phyloP scores from a whole-genome alignment of 2,888 invertebrate genomes.

The Helicoverpa assulta region DNA sequence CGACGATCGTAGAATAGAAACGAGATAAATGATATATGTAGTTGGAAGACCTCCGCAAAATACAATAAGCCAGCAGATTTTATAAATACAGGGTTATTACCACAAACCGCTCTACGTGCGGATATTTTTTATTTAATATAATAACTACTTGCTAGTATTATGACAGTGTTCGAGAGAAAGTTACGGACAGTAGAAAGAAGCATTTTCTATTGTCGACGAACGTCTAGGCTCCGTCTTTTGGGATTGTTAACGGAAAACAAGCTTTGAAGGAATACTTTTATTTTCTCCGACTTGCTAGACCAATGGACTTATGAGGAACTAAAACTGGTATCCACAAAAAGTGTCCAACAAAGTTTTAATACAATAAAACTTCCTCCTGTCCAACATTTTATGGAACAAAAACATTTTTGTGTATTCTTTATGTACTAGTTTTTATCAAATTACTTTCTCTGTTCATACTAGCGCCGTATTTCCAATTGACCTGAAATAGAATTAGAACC shows the following conservation, averaged over 20 bases:
- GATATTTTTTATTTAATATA: slow-evolving; percentile 40
- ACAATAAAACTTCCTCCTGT: background rate
- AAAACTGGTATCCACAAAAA: background rate
- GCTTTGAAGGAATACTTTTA: background rate
- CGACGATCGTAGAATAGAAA: slow-evolving; percentile 23
- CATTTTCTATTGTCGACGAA: slow-evolving; percentile 25
- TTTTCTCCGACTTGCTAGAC: background rate
- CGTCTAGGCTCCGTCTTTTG: slow-evolving; percentile 22
- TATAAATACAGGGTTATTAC: slow-evolving; percentile 51
- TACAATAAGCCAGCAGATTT: slow-evolving; percentile 38
- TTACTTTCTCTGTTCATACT: slow-evolving; percentile 14
- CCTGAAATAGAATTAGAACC: slow-evolving; percentile 56
- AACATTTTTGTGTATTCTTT: background rate
- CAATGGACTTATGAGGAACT: background rate
- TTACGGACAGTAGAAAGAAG: slow-evolving; percentile 12
- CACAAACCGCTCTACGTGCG: slow-evolving; percentile 54
- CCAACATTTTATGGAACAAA: slow-evolving; percentile 10
- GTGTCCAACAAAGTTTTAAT: background rate
- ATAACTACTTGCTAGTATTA: slow-evolving; percentile 25
- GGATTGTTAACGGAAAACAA: background rate
- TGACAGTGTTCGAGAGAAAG: slow-evolving; percentile 47
- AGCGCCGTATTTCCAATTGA: slow-evolving; percentile 53
- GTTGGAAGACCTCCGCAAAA: slow-evolving; percentile 41
- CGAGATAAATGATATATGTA: slow-evolving; percentile 21
- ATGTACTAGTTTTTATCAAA: slow-evolving; percentile 9